Conservation (phyloP, 1,140 invertebrate genomes). For the Drosophila melanica region DNA sequence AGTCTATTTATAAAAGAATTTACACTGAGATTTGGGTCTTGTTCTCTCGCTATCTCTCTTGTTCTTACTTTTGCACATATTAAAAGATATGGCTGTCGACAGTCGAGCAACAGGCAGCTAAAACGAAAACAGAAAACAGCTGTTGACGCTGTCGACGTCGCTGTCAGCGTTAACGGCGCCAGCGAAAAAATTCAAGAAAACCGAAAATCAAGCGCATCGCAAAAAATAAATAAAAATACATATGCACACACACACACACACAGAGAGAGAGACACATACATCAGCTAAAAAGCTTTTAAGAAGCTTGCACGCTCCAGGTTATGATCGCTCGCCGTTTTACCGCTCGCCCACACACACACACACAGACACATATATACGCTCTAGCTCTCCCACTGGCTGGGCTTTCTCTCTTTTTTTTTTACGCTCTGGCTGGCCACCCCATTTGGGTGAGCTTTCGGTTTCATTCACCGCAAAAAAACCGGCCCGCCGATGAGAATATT, state of each 20-base stretch:
- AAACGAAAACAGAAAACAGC: constrained; percentile 73
- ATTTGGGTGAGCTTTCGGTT: constrained; percentile 50
- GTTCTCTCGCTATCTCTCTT: neutral
- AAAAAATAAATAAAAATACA: constrained; percentile 34
- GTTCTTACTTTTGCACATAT: neutral
- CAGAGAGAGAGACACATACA: too few species aligned
- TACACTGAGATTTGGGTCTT: constrained; percentile 56
- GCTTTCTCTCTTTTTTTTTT: neutral
- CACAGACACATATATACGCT: constrained; percentile 1
- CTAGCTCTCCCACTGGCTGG: constrained; percentile 5
- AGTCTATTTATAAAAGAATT: constrained; percentile 63
- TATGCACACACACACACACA: constrained; percentile 8
- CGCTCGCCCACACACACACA: constrained; percentile 3
- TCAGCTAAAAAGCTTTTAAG: constrained; percentile 37
- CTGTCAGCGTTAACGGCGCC: constrained; percentile 42
- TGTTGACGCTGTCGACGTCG: constrained; percentile 55
- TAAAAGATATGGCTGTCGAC: constrained; percentile 24
- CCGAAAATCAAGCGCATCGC: constrained; percentile 28
- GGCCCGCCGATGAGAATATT: constrained; percentile 67
- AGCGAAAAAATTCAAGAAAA: constrained; percentile 40
- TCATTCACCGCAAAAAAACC: constrained; percentile 76
- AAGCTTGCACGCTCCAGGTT: constrained; percentile 71
- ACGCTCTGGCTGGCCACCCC: constrained; percentile 36
- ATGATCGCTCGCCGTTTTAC: constrained; percentile 31
- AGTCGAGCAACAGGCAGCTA: constrained; percentile 35